Conservation (phyloP, 2,113 vertebrate genomes). For the Ictalurus punctatus region DNA sequence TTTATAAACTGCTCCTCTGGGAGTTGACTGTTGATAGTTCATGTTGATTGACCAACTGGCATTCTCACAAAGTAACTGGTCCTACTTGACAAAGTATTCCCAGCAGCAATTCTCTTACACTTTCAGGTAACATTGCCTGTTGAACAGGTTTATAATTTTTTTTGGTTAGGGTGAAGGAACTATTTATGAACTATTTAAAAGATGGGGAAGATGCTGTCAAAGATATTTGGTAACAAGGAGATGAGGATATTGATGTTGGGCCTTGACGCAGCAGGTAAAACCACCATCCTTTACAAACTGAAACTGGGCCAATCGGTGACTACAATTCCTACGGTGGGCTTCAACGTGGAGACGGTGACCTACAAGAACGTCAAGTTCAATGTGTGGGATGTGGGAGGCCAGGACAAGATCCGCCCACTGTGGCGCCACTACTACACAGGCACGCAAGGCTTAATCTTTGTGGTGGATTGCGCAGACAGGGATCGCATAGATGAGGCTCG, state of each 20-base stretch:
- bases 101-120: slow-evolving; percentile 9
- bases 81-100: slow-evolving; percentile 1
- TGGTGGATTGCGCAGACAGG: slow-evolving; percentile 98
- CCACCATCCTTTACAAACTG: slow-evolving; percentile 98
- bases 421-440: slow-evolving; percentile 99
- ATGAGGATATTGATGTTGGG: slow-evolving; percentile 99
- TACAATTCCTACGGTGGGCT: slow-evolving; percentile 97
- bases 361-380: slow-evolving; percentile 99
- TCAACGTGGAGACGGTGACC: slow-evolving; percentile 99
- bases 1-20: slow-evolving; percentile 1
- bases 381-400: slow-evolving; percentile 98
- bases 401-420: slow-evolving; percentile 97
- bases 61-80: background rate
- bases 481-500: slow-evolving; percentile 98
- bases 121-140: slow-evolving; percentile 7
- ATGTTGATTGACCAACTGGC: slow-evolving; percentile 13
- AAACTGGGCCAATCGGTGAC: slow-evolving; percentile 99
- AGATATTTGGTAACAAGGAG: slow-evolving; percentile 99
- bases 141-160: slow-evolving; percentile 15
- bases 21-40: slow-evolving; percentile 18
- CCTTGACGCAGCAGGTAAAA: slow-evolving; percentile 96
- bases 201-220: slow-evolving; percentile 99
- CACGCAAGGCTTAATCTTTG: slow-evolving; percentile 97
- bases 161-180: slow-evolving; percentile 52
- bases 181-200: slow-evolving; percentile 78